Base-by-base conservation (phyloP, 2,797 vertebrate species). In the Gambusia yucatana region DNA sequence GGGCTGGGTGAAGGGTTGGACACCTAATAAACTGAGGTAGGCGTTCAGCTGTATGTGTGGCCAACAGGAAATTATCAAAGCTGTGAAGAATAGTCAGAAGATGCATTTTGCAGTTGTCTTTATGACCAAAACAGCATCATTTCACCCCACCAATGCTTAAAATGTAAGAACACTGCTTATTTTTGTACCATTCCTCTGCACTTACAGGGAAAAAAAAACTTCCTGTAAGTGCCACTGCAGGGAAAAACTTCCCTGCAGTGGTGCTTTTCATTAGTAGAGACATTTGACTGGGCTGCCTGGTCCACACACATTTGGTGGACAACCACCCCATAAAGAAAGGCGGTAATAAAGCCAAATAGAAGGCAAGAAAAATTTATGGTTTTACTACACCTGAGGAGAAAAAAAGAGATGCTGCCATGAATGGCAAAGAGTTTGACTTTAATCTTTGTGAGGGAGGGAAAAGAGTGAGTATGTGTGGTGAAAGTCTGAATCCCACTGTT, bases 371-470 rank as follows among this genome's bases (percentile, higher is more conserved):
- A 91, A 95, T 97, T 96, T 97, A 95, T 96, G 91, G 84, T 93
- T 97, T 96, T 96, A 94, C 92, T 94, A 94, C 95, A 94, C 89
- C 83, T 82, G 92, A 93, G 84, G 90, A 93, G 94, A 92, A 93
- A 94, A 84, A 82, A 50, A 48, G 88, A 84, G 88, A 84, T 89
- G 43, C 82, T 57, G 77, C 87, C 80, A 83, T 95, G 93, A 96
- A 96, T 94, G 89, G 90, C 83, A 52, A 59, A 84, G 92, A 84
- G 84, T 90, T 95, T 92, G 88, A 76, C 86, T 96, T 96, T 95
- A 94, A 94, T 96, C 93, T 94, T 94, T 91, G 87, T 86, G 79
- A 92, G 84, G 80, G 86, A 84, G 84, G 80, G 82, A 91, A 84
- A 86, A 74, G 81, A 84, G 77, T 77, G 87, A 88, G 92, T 79